Evolutionary conservation across 2,888 invertebrate genomes (phyloP).

Genomic region (Deilephila elpenor): DNA sequence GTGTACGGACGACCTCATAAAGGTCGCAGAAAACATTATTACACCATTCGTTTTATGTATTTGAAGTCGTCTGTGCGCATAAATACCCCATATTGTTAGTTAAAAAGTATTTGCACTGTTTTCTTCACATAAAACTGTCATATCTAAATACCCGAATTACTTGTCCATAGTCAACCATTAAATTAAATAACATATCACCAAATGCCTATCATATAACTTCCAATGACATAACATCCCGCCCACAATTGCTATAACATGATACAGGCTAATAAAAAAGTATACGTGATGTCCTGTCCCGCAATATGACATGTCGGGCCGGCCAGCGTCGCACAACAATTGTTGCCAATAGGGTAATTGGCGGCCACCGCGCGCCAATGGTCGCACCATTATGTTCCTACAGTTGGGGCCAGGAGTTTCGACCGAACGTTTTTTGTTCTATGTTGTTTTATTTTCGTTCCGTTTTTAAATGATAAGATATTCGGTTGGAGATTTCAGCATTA

Average conservation of each 20-base stretch:
- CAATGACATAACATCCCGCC: slow-evolving; percentile 6
- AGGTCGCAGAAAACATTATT: too few relatives aligned
- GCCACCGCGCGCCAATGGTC: slow-evolving; percentile 81
- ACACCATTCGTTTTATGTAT: too few relatives aligned
- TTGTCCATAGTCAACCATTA: not conserved
- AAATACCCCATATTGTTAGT: too few relatives aligned
- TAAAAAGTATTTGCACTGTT: too few relatives aligned
- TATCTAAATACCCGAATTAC: too few relatives aligned
- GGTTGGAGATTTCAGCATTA: too few relatives aligned
- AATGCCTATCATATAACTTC: not conserved
- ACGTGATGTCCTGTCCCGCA: slow-evolving; percentile 24
- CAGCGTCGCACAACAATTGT: slow-evolving; percentile 83
- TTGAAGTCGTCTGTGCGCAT: too few relatives aligned
- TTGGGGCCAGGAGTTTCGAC: slow-evolving; percentile 41
- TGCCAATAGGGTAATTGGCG: slow-evolving; percentile 81
- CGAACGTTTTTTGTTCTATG: too few relatives aligned
- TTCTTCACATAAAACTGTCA: too few relatives aligned
- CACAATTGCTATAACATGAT: slow-evolving; percentile 9
- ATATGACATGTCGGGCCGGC: slow-evolving; percentile 53
- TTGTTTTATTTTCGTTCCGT: too few relatives aligned
- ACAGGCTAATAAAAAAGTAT: slow-evolving; percentile 23
- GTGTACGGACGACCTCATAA: too few relatives aligned
- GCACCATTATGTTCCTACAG: slow-evolving; percentile 73
- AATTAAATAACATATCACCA: not conserved
- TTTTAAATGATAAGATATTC: too few relatives aligned